Evolutionary conservation across 1,140 invertebrate genomes (phyloP).

Genomic region (Mesaphorura yosii): DNA sequence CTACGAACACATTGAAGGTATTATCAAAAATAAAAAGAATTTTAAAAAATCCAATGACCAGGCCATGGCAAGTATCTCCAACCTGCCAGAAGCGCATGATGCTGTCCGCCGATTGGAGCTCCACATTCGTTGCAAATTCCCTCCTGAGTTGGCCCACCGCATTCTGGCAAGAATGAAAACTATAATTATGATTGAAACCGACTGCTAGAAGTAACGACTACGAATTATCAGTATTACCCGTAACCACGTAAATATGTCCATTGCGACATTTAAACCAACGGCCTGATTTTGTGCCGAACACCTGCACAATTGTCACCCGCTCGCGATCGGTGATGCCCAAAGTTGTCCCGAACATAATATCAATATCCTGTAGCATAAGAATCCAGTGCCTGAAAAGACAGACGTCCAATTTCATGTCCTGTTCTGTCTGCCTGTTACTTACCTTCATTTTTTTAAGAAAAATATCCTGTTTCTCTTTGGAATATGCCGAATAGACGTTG

Average conservation of each 20-base stretch:
- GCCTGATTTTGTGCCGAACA: constrained; percentile 32
- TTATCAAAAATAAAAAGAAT: no score
- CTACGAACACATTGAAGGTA: constrained; percentile 39
- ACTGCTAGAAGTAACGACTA: no score
- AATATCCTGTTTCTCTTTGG: background rate
- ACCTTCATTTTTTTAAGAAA: constrained; percentile 16
- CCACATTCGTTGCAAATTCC: constrained; percentile 51
- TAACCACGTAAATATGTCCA: constrained; percentile 58
- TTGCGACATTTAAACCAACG: constrained; percentile 63
- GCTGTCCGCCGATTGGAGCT: constrained; percentile 47
- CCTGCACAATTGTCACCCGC: constrained; percentile 5
- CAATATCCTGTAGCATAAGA: constrained; percentile 36
- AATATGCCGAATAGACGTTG: background rate
- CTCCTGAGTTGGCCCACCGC: constrained; percentile 53
- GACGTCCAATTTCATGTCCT: no score
- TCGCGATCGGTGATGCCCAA: constrained; percentile 17
- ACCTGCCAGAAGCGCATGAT: no score
- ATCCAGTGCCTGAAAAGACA: no score
- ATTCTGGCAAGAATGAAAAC: no score
- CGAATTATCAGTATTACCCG: no score
- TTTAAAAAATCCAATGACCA: no score
- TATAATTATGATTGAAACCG: no score
- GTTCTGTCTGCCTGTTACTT: constrained; percentile 29
- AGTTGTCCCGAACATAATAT: constrained; percentile 39
- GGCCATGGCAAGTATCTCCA: no score